Evolutionary conservation across 2,888 invertebrate species (phyloP).

Genomic region (Andrena marginata): DNA sequence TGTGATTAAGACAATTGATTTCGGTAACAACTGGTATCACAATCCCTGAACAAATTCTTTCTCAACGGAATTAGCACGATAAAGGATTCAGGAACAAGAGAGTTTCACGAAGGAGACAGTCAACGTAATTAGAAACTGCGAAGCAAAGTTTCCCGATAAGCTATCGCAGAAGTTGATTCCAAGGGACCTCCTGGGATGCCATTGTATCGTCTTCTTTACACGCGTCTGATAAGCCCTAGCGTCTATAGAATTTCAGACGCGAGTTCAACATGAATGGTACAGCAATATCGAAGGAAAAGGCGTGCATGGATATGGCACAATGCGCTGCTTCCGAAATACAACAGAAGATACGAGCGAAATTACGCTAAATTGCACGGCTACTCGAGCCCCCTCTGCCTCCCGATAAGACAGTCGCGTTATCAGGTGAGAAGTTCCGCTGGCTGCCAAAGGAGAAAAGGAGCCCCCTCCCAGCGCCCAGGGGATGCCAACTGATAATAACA

Average conservation of each 20-base stretch:
- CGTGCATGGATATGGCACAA: no score
- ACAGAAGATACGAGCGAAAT: neutral
- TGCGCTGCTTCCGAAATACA: neutral
- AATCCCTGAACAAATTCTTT: no score
- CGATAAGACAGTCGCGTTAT: constrained; percentile 33
- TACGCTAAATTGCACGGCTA: neutral
- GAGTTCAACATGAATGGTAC: no score
- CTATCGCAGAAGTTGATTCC: no score
- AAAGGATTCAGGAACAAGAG: no score
- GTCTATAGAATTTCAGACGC: no score
- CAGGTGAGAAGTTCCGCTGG: constrained; percentile 30
- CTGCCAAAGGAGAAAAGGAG: constrained; percentile 31
- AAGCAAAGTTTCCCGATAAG: no score
- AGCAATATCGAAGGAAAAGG: no score
- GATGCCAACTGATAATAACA: constrained; percentile 54
- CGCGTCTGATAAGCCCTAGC: neutral
- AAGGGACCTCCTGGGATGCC: neutral
- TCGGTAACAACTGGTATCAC: no score
- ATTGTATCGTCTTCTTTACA: neutral
- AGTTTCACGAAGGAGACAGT: neutral
- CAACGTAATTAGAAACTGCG: no score
- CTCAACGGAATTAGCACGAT: no score
- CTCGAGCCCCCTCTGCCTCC: constrained; percentile 10
- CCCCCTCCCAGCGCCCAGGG: constrained; percentile 1
- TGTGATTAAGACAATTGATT: no score